These are phyloP conservation scores for Zaprionus vittiger DNA, from an alignment of 1,140 invertebrate species.

Conservation along the genomic window DNA sequence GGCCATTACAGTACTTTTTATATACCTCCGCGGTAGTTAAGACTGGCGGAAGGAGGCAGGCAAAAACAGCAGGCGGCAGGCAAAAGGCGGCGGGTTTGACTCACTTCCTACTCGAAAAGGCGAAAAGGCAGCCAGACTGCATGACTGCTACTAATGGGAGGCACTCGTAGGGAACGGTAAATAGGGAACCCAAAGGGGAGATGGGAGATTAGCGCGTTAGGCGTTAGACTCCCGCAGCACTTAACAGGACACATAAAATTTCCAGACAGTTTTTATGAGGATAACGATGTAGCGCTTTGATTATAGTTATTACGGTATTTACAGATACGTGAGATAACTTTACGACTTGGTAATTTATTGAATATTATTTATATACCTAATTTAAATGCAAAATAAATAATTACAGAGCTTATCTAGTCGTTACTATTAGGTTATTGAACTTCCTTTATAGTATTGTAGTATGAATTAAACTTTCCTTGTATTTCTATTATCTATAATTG, in stretches of 20 bases:
- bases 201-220: neutral
- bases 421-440: neutral
- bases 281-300: neutral
- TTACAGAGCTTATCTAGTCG: neutral
- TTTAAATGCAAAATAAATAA: slow-evolving; percentile 1
- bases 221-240: neutral
- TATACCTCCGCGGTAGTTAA: slow-evolving; percentile 3
- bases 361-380: neutral
- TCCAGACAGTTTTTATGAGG: slow-evolving; percentile 2
- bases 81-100: slow-evolving; percentile 4
- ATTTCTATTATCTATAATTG: neutral
- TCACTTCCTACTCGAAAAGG: slow-evolving; percentile 17
- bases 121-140: slow-evolving; percentile 28
- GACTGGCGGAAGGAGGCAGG: neutral
- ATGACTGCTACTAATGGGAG: slow-evolving; percentile 26
- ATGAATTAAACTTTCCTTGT: neutral
- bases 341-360: neutral
- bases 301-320: neutral
- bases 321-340: neutral
- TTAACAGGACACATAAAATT: slow-evolving; percentile 7
- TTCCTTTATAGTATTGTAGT: neutral
- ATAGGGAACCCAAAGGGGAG: neutral
- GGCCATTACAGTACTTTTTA: slow-evolving; percentile 29
- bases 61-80: neutral
- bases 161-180: neutral